These are phyloP conservation scores for Nilaparvata lugens DNA, from an alignment of 1,140 invertebrate genomes.

Conservation along the genomic window DNA sequence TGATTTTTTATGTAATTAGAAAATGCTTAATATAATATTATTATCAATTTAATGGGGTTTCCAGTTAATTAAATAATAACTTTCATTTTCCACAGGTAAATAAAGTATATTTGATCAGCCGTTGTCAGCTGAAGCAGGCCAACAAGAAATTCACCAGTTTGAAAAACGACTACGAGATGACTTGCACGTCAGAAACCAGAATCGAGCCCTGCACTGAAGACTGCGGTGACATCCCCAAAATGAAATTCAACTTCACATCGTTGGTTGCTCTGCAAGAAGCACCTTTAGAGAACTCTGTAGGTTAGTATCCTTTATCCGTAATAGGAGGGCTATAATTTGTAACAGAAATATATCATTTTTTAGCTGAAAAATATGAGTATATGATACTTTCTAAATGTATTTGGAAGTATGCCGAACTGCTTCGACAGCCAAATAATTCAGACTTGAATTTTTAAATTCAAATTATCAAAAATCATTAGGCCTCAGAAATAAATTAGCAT, in stretches of 20 bases:
- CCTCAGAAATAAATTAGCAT: too few relatives aligned
- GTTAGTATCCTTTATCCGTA: neutral
- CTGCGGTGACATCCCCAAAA: conserved; percentile 52
- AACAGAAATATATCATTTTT: too few relatives aligned
- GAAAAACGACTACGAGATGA: conserved; percentile 95
- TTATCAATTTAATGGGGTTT: too few relatives aligned
- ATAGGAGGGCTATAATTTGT: too few relatives aligned
- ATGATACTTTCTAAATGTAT: too few relatives aligned
- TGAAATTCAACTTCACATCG: conserved; percentile 75
- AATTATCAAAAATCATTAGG: too few relatives aligned
- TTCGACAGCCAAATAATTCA: too few relatives aligned
- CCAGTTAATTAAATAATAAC: neutral
- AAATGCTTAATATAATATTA: too few relatives aligned
- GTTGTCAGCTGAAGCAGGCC: conserved; percentile 73
- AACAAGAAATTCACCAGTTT: conserved; percentile 81
- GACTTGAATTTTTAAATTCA: too few relatives aligned
- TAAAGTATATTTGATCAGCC: conserved; percentile 82
- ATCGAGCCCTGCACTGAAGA: conserved; percentile 62
- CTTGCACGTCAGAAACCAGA: conserved; percentile 70
- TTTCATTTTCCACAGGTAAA: conserved; percentile 46
- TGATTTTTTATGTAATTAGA: too few relatives aligned
- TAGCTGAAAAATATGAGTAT: too few relatives aligned
- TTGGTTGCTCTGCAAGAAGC: conserved; percentile 65
- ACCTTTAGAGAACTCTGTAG: conserved; percentile 1
- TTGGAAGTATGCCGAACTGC: too few relatives aligned